Base-by-base conservation (phyloP, 2,797 vertebrate species). In the Benthosema pterotum region DNA sequence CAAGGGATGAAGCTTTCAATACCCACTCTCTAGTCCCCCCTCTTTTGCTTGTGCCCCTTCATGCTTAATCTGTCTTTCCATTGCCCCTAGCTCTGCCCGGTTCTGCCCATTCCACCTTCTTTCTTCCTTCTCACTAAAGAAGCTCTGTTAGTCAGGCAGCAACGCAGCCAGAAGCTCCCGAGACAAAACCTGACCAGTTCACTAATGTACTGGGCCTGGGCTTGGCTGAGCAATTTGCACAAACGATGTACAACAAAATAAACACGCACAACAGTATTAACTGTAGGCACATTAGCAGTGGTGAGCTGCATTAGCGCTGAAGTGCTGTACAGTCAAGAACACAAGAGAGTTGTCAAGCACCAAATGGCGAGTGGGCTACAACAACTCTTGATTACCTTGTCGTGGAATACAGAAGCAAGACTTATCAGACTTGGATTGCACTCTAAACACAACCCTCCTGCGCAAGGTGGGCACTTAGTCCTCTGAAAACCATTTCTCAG, bases 401-500 rank as follows among this genome's bases (percentile, higher is more conserved):
- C 52, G 49, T 79, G 71, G 87, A 83, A 84, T 72, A 82, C 77
- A 84, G 74, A 79, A 82, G 73, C 52, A 75, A 71, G 75, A 12
- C 50, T 52, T 38, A 38, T 38, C 65, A 69, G 74, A 69, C 72
- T 66, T 67, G 43, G 72, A 72, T 70, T 67, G 78, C 17, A 65
- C 67, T 74, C 71, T 72, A 75, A 88, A 84, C 72, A 80, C 73
- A 75, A 69, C 65, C 68, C 71, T 81, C 70, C 71, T 77, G 69
- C 61, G 68, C 69, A 70, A 81, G 78, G 82, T 82, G 71, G 79
- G 70, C 73, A 79, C 80, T 83, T 82, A 74, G 71, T 87, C 69
- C 77, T 86, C 79, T 55, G 69, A 90, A 91, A 91, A 82, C 80
- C 83, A 84, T 89, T 90, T 86, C 86, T 92, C 91, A 91, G 87